These are phyloP conservation scores for Petrolisthes cinctipes DNA, from an alignment of 2,888 invertebrate genomes.

Conservation along the genomic window DNA sequence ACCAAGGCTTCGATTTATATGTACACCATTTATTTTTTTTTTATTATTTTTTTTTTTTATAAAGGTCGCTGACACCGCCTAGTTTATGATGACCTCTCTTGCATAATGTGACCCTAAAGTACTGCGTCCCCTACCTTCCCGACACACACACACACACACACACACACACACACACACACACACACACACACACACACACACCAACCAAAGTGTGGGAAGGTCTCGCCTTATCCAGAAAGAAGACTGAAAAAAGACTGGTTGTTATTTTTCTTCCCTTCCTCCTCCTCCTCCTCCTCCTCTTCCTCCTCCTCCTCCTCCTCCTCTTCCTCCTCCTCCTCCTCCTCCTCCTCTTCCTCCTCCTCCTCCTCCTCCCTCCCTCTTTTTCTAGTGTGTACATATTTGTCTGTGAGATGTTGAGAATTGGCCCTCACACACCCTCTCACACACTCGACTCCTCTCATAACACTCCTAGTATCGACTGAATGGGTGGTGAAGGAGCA, in stretches of 20 bases:
- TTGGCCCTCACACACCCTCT: background rate
- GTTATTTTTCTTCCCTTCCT: too few species aligned
- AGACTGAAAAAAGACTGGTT: too few species aligned
- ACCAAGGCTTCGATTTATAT: too few species aligned
- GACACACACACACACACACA: background rate
- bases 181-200: slow-evolving; percentile 9
- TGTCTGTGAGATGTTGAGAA: background rate
- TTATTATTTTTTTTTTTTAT: too few species aligned
- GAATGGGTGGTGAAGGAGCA: background rate
- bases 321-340: background rate
- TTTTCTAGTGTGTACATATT: slow-evolving; percentile 2
- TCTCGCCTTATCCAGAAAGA: background rate
- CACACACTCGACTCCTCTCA: background rate
- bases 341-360: background rate
- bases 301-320: background rate
- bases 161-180: slow-evolving; percentile 25
- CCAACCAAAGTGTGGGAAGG: too few species aligned
- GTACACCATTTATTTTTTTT: too few species aligned
- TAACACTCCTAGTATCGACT: background rate
- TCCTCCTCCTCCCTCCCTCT: background rate
- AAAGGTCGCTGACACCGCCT: too few species aligned
- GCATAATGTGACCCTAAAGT: too few species aligned
- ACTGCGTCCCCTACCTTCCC: slow-evolving; percentile 2
- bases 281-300: background rate
- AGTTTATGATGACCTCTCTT: too few species aligned